phyloP scores from a whole-genome alignment of 2,113 vertebrate species.

The Chascanopsetta lugubris region DNA sequence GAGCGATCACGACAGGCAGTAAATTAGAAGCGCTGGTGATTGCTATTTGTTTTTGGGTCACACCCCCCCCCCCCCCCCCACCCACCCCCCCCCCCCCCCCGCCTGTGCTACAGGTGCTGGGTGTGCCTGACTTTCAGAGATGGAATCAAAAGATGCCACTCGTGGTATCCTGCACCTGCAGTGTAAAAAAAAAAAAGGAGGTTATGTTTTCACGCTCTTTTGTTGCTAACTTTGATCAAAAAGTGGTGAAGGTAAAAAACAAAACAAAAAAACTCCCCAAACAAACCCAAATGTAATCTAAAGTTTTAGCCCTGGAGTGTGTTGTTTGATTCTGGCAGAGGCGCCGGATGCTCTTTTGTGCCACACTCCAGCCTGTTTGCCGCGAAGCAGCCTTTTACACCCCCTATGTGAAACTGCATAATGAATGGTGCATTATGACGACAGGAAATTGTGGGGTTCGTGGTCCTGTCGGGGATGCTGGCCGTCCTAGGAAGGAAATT shows the following conservation, averaged over 20 bases:
- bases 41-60: constrained; percentile 6
- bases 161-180: constrained; percentile 18
- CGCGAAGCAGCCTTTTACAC: not conserved
- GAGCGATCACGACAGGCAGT: constrained; percentile 28
- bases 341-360: not conserved
- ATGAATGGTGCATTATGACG: constrained; percentile 16
- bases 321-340: not conserved
- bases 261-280: too few species aligned
- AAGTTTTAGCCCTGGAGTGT: not conserved
- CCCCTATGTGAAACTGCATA: constrained; percentile 8
- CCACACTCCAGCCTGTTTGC: not conserved
- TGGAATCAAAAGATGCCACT: not conserved
- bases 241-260: not conserved
- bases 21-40: constrained; percentile 23
- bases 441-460: constrained; percentile 49
- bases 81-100: not conserved
- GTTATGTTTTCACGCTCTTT: not conserved
- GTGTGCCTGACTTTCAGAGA: constrained; percentile 35
- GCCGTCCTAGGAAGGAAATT: constrained; percentile 21
- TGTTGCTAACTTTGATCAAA: not conserved
- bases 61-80: not conserved
- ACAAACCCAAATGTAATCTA: not conserved
- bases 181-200: not conserved
- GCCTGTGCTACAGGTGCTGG: constrained; percentile 39
- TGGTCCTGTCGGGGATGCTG: constrained; percentile 27